These are phyloP conservation scores for Itoplectis maculator DNA, from an alignment of 2,888 invertebrate genomes.

Conservation along the genomic window DNA sequence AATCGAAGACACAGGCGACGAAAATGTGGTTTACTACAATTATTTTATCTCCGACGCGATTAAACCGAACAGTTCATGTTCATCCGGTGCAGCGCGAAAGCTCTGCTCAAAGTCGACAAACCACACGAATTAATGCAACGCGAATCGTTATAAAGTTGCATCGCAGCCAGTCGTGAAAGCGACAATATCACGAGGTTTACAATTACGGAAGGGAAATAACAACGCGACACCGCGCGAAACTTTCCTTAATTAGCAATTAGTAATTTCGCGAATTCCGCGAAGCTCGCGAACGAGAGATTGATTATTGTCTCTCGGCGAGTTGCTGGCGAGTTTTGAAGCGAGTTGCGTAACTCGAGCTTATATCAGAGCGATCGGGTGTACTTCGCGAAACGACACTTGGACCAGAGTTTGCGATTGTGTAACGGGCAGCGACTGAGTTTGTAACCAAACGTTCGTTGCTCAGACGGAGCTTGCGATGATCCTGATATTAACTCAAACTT, in stretches of 20 bases:
- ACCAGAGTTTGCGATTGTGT: neutral
- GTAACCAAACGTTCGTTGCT: neutral
- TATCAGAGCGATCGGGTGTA: neutral
- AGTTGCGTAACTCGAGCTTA: neutral
- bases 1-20: neutral
- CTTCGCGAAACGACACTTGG: neutral
- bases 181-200: neutral
- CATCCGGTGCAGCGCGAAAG: neutral
- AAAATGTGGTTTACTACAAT: neutral
- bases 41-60: no score
- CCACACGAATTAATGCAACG: neutral
- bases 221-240: neutral
- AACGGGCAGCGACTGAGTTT: neutral
- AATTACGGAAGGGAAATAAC: neutral
- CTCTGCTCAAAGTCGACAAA: neutral
- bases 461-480: neutral
- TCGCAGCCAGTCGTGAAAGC: slow-evolving; percentile 3
- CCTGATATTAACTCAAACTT: no score
- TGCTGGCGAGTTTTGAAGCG: neutral
- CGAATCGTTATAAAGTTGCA: slow-evolving; percentile 24
- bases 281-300: slow-evolving; percentile 1
- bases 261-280: neutral
- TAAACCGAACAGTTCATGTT: neutral
- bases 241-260: slow-evolving; percentile 40
- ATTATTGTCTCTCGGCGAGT: neutral